Percentiles rank a stretch among this genome's conserved stretches.
Evolutionary conservation across 2,888 invertebrate species (phyloP).

Genomic region (Cantharis nigra): DNA sequence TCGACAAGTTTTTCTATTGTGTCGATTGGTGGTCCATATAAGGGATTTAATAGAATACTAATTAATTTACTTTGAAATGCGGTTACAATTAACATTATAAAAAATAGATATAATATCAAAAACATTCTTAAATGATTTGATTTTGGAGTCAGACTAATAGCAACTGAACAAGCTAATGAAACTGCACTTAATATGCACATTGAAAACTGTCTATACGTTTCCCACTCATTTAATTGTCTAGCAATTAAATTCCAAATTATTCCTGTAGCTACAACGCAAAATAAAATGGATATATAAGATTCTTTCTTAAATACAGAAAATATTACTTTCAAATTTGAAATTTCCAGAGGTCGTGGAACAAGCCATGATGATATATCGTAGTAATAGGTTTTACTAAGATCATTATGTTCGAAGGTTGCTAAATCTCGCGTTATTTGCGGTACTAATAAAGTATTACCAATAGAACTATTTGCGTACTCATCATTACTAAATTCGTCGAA

Average conservation of each 20-base stretch:
- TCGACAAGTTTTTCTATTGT: neutral
- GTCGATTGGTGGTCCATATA: neutral
- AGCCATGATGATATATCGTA: neutral
- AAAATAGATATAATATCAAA: neutral
- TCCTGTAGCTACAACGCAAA: neutral
- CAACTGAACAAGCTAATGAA: neutral
- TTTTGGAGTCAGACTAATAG: neutral
- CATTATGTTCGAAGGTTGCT: neutral
- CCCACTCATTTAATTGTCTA: neutral
- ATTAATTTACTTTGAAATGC: neutral
- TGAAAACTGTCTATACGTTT: neutral
- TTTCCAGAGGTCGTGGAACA: neutral
- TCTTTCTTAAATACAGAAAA: neutral
- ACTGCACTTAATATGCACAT: neutral
- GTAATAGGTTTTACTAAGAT: neutral
- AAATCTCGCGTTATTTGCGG: neutral
- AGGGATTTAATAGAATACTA: neutral
- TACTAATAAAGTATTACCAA: neutral
- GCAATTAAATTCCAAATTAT: neutral
- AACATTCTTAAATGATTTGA: neutral
- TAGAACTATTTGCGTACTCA: neutral
- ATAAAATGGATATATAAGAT: neutral
- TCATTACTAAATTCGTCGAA: neutral
- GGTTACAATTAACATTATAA: neutral
- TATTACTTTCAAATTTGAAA: neutral